Percentiles rank a stretch among this genome's conserved stretches.
phyloP scores from a whole-genome alignment of 2,797 vertebrate species.

The Acrossocheilus fasciatus region DNA sequence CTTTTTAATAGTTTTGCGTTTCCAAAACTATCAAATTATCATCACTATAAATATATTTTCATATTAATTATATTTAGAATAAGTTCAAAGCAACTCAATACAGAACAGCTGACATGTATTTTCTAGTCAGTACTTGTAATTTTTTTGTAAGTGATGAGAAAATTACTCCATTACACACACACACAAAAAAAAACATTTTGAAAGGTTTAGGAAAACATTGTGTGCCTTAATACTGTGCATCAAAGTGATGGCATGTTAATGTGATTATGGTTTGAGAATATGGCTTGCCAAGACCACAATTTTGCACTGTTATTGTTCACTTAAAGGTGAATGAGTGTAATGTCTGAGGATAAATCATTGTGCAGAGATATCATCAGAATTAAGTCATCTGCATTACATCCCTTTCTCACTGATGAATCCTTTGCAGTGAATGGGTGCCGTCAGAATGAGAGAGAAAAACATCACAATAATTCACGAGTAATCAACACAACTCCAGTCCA shows the following conservation, averaged over 20 bases:
- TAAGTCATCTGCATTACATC: background rate
- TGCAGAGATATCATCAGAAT: background rate
- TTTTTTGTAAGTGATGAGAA: background rate
- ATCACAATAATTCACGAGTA: background rate
- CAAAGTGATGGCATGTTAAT: slow-evolving; percentile 4
- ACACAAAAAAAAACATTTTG: background rate
- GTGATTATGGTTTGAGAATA: background rate
- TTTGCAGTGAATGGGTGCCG: background rate
- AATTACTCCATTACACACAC: background rate
- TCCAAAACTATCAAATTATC: background rate
- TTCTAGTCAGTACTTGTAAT: background rate
- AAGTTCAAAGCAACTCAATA: background rate
- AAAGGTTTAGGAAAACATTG: background rate
- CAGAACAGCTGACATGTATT: background rate
- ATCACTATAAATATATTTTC: background rate
- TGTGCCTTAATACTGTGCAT: background rate
- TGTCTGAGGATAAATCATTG: background rate
- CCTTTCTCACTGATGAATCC: background rate
- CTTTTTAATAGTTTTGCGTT: background rate
- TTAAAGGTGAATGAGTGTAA: background rate
- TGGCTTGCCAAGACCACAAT: background rate
- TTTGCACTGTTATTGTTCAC: background rate
- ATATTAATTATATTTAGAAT: background rate
- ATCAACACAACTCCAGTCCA: background rate
- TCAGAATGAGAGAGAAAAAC: background rate